Evolutionary conservation across 1,140 invertebrate genomes (phyloP).

Genomic region (Saccostrea cuccullata): DNA sequence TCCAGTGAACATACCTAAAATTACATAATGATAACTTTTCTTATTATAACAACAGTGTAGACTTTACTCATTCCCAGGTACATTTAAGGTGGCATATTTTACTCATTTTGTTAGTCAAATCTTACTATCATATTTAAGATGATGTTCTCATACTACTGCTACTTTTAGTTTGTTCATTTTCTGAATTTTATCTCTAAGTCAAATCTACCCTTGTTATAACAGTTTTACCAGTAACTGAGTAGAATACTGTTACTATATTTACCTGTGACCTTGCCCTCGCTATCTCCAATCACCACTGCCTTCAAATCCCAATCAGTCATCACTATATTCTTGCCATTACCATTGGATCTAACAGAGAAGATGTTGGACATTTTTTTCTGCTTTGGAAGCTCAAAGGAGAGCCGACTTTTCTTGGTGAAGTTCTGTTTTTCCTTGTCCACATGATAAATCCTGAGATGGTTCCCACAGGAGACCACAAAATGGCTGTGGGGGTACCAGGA

Average conservation of each 20-base stretch:
- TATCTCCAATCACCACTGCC: conserved; percentile 18
- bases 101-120: no score
- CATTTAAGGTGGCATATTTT: no score
- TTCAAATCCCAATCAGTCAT: conserved; percentile 39
- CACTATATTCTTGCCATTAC: conserved; percentile 16
- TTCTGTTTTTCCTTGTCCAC: conserved; percentile 35
- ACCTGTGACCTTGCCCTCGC: conserved; percentile 31
- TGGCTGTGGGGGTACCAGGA: conserved; percentile 20
- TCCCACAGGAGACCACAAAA: conserved; percentile 29
- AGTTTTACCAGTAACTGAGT: no score
- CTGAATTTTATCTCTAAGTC: not conserved
- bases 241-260: not conserved
- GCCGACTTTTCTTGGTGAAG: not conserved
- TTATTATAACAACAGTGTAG: no score
- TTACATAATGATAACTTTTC: no score
- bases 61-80: no score
- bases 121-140: no score
- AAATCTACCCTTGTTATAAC: not conserved
- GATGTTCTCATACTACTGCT: no score
- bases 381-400: conserved; percentile 17
- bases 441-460: conserved; percentile 39
- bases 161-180: not conserved
- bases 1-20: conserved; percentile 10
- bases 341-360: not conserved
- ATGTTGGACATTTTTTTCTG: conserved; percentile 2